A percentile compares a stretch with the other conserved stretches of the same genome.
Evolutionary conservation across 2,888 invertebrate genomes (phyloP).

Genomic region (Campoplex nolae): DNA sequence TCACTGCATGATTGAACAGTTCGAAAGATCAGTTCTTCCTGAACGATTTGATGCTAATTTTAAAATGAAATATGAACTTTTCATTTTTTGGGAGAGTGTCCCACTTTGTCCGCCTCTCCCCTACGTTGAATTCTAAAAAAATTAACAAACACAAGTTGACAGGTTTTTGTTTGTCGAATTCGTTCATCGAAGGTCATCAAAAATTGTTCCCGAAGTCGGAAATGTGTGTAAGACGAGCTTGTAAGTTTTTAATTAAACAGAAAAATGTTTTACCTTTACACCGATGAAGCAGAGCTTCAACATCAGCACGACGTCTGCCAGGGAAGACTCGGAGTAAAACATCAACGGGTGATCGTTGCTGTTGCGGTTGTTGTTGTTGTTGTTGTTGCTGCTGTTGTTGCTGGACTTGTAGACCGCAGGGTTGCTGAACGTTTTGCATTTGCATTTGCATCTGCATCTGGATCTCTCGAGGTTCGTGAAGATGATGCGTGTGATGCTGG

Average conservation of each 20-base stretch:
- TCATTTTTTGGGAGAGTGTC: no score
- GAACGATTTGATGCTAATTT: no score
- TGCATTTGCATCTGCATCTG: constrained; percentile 83
- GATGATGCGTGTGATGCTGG: constrained; percentile 77
- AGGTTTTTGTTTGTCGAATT: no score
- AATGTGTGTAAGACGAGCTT: no score
- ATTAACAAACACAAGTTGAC: no score
- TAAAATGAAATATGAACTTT: no score
- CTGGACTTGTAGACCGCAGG: constrained; percentile 77
- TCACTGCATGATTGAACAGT: no score
- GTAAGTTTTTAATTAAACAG: background rate
- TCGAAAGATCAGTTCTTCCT: no score
- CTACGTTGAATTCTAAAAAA: no score
- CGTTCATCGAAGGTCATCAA: background rate
- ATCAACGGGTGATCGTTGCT: constrained; percentile 91
- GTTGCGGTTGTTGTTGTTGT: constrained; percentile 77
- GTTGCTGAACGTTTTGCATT: constrained; percentile 81
- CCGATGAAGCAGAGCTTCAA: constrained; percentile 93
- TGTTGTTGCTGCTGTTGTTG: constrained; percentile 80
- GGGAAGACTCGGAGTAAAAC: constrained; percentile 96
- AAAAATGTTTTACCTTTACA: constrained; percentile 87
- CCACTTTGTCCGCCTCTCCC: no score
- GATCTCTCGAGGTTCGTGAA: constrained; percentile 80
- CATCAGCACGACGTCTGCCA: constrained; percentile 92
- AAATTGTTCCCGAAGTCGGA: background rate